phyloP scores from a whole-genome alignment of 1,140 invertebrate species.

The Bombus affinis region DNA sequence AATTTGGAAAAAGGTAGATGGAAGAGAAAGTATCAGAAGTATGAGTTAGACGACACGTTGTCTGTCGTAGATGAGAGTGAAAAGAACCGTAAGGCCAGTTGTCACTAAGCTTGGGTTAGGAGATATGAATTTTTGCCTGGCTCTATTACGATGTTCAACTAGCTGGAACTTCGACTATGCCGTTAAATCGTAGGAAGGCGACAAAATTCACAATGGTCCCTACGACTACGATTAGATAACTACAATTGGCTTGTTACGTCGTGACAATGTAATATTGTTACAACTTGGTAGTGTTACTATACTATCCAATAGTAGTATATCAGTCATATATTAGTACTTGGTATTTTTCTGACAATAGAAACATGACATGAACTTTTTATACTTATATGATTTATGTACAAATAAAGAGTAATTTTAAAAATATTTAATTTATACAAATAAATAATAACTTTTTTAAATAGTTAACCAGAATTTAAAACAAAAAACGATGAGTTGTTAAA shows the following conservation, averaged over 20 bases:
- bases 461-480: too few species aligned
- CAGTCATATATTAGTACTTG: background rate
- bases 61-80: conserved; percentile 12
- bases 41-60: background rate
- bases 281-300: background rate
- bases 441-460: background rate
- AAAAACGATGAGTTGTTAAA: too few species aligned
- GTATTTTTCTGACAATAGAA: background rate
- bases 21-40: background rate
- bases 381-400: too few species aligned
- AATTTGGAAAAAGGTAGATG: too few species aligned
- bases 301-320: background rate
- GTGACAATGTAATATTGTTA: background rate
- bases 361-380: background rate
- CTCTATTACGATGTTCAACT: conserved; percentile 78
- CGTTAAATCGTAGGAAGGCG: conserved; percentile 73
- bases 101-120: conserved; percentile 61
- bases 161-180: conserved; percentile 73
- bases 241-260: background rate
- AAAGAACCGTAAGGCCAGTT: conserved; percentile 57
- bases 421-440: background rate
- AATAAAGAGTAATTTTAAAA: too few species aligned
- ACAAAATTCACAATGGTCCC: conserved; percentile 67
- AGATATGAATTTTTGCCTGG: conserved; percentile 72
- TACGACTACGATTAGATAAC: conserved; percentile 12